These are phyloP conservation scores for Parapsyche elsis DNA, from an alignment of 1,140 invertebrate genomes.

Conservation along the genomic window DNA sequence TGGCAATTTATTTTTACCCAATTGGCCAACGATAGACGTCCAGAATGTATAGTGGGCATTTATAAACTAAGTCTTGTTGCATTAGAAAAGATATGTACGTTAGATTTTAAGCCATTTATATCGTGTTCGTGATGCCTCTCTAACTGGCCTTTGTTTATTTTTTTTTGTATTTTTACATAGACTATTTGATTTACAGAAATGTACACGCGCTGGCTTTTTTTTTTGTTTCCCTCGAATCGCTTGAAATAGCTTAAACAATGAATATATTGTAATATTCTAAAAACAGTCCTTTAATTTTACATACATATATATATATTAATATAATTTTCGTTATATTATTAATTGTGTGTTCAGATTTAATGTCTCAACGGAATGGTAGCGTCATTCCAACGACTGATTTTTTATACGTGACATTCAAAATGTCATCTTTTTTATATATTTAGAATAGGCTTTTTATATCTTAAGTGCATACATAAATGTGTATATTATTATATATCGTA, in stretches of 20 bases:
- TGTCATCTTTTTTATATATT: constrained; percentile 35
- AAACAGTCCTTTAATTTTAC: too few species aligned
- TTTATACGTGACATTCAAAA: constrained; percentile 43
- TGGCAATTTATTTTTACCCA: too few species aligned
- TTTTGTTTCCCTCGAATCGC: neutral
- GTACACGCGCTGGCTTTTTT: neutral
- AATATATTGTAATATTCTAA: neutral
- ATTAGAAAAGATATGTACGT: neutral
- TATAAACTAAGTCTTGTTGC: too few species aligned
- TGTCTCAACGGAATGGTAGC: constrained; percentile 31
- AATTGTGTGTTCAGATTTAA: constrained; percentile 34
- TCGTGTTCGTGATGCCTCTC: constrained; percentile 38
- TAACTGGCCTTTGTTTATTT: constrained; percentile 8
- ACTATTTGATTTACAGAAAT: neutral
- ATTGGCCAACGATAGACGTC: too few species aligned
- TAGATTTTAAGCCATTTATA: constrained; percentile 30
- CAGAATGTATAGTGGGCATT: too few species aligned
- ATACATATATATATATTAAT: neutral
- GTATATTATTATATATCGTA: neutral
- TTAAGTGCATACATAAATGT: neutral
- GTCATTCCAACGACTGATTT: constrained; percentile 43
- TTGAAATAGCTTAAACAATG: too few species aligned
- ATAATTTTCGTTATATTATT: neutral
- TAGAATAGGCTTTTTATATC: constrained; percentile 9
- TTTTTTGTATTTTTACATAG: neutral